Evolutionary conservation across 2,113 vertebrate genomes (phyloP).

Genomic region (Daubentonia madagascariensis): DNA sequence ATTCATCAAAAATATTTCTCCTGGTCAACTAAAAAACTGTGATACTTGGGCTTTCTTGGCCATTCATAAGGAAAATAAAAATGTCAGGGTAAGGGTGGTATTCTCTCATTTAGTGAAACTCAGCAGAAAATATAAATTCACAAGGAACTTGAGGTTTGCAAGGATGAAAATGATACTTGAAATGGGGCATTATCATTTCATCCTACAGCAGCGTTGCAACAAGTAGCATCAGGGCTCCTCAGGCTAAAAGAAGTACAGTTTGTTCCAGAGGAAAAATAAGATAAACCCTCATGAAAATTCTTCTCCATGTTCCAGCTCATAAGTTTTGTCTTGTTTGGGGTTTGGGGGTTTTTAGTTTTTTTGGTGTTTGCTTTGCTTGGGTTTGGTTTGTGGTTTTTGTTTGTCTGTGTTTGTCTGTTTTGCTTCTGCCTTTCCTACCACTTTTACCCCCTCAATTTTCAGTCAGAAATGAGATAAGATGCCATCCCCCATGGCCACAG

Average conservation of each 20-base stretch:
- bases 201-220: not conserved
- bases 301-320: constrained; percentile 27
- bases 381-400: constrained; percentile 11
- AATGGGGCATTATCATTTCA: constrained; percentile 10
- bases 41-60: constrained; percentile 43
- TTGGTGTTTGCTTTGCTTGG: not conserved
- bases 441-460: constrained; percentile 34
- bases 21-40: constrained; percentile 59
- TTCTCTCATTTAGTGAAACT: constrained; percentile 38
- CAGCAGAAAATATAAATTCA: constrained; percentile 50
- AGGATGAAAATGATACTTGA: constrained; percentile 52
- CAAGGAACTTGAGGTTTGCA: constrained; percentile 27
- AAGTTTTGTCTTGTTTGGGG: constrained; percentile 5
- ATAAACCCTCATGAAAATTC: constrained; percentile 28
- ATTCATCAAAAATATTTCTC: constrained; percentile 61
- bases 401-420: constrained; percentile 14
- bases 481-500: constrained; percentile 17
- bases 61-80: constrained; percentile 9
- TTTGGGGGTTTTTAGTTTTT: not conserved
- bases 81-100: constrained; percentile 21
- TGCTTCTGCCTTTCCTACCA: constrained; percentile 38
- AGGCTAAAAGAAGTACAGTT: constrained; percentile 36
- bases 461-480: constrained; percentile 32
- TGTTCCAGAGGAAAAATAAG: constrained; percentile 35
- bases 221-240: constrained; percentile 29